Evolutionary conservation across 2,888 invertebrate genomes (phyloP).

Genomic region (Suillia variegata): DNA sequence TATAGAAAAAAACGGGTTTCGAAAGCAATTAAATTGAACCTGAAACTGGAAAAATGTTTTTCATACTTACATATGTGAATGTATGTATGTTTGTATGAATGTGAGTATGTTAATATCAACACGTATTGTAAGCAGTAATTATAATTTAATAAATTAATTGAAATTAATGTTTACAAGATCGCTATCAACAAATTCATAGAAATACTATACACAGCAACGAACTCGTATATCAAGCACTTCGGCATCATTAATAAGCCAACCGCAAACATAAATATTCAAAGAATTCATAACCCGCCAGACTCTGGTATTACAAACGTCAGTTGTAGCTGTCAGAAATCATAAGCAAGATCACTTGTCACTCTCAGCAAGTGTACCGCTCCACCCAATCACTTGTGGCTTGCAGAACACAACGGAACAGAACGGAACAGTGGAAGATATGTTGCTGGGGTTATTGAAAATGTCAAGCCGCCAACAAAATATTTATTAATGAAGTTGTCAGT

Average conservation of each 20-base stretch:
- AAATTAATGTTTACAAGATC: constrained; percentile 7
- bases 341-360: constrained; percentile 54
- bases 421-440: constrained; percentile 13
- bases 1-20: no score
- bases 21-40: no score
- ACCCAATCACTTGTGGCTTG: no score
- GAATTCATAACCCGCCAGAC: no score
- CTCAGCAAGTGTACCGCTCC: constrained; percentile 9
- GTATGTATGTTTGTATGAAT: constrained; percentile 2
- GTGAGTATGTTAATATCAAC: background rate
- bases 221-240: background rate
- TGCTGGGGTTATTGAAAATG: constrained; percentile 17
- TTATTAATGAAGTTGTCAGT: constrained; percentile 57
- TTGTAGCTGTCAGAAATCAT: constrained; percentile 52
- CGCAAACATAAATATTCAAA: constrained; percentile 5
- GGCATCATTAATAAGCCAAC: constrained; percentile 13
- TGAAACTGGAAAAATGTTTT: no score
- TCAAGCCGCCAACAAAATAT: constrained; percentile 33
- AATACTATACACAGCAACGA: background rate
- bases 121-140: no score
- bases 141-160: no score
- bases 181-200: constrained; percentile 20
- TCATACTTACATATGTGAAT: background rate
- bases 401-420: no score
- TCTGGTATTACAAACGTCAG: constrained; percentile 32